These are phyloP conservation scores for Halcyon chelicuti DNA, from an alignment of 2,797 vertebrate species.

Conservation along the genomic window DNA sequence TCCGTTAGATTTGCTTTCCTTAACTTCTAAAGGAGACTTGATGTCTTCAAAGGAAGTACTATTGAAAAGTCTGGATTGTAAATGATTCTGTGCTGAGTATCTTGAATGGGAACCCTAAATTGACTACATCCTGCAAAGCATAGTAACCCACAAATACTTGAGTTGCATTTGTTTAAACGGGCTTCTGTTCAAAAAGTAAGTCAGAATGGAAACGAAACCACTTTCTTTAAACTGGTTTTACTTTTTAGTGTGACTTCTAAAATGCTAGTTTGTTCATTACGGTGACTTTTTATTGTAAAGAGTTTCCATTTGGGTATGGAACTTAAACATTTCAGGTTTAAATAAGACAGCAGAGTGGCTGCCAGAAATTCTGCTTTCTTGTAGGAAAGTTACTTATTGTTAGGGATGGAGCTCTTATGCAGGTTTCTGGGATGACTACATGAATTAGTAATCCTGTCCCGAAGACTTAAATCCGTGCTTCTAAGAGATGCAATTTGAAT, in stretches of 20 bases:
- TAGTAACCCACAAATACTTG: background rate
- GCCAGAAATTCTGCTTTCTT: background rate
- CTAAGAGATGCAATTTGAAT: background rate
- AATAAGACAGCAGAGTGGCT: background rate
- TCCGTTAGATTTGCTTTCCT: background rate
- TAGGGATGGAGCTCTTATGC: background rate
- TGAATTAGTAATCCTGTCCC: background rate
- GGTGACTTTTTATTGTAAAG: background rate
- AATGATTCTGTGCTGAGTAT: background rate
- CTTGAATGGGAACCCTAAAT: background rate
- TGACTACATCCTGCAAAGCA: background rate
- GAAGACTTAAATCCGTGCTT: background rate
- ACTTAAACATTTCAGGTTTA: background rate
- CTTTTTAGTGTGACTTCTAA: background rate
- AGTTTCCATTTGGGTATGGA: background rate
- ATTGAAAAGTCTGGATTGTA: background rate
- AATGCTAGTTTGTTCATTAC: background rate
- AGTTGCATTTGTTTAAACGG: background rate
- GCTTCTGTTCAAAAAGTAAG: background rate
- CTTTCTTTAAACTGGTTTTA: background rate
- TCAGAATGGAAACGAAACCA: background rate
- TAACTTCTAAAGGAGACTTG: background rate
- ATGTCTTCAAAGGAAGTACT: background rate
- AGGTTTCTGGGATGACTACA: background rate
- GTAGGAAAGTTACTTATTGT: background rate